These are phyloP conservation scores for Trachelus troglodyta DNA, from an alignment of 2,888 invertebrate genomes.

Conservation along the genomic window DNA sequence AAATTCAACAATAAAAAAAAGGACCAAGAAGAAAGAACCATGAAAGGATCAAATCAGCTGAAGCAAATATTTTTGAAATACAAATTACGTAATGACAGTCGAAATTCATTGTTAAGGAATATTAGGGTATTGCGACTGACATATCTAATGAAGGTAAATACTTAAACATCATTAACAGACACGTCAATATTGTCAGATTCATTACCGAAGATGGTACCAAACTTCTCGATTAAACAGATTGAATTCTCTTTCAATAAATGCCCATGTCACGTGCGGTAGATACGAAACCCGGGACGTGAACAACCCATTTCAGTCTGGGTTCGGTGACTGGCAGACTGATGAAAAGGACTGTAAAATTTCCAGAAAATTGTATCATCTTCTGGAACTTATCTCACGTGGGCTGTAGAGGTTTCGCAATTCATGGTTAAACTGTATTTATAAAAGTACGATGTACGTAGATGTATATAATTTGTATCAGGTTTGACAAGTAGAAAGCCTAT, in stretches of 20 bases:
- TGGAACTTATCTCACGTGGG: background rate
- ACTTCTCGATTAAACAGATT: background rate
- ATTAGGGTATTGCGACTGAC: background rate
- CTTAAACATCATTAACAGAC: background rate
- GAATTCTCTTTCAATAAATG: background rate
- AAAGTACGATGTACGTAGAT: too few species aligned
- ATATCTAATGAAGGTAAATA: background rate
- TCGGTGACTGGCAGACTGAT: background rate
- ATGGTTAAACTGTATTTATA: background rate
- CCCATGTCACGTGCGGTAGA: background rate
- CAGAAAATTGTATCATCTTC: background rate
- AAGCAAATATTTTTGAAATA: background rate
- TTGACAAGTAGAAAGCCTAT: background rate
- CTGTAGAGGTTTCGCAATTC: background rate
- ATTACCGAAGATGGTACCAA: background rate
- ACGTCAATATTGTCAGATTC: background rate
- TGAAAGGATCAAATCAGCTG: background rate
- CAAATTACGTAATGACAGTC: background rate
- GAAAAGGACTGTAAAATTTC: background rate
- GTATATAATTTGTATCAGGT: background rate
- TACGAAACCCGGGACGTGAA: background rate
- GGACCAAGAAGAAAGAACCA: background rate
- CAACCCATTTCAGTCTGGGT: background rate
- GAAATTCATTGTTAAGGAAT: background rate
- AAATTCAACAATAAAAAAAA: background rate